Evolutionary conservation across 2,888 invertebrate genomes (phyloP).

Genomic region (Drosophila tripunctata): DNA sequence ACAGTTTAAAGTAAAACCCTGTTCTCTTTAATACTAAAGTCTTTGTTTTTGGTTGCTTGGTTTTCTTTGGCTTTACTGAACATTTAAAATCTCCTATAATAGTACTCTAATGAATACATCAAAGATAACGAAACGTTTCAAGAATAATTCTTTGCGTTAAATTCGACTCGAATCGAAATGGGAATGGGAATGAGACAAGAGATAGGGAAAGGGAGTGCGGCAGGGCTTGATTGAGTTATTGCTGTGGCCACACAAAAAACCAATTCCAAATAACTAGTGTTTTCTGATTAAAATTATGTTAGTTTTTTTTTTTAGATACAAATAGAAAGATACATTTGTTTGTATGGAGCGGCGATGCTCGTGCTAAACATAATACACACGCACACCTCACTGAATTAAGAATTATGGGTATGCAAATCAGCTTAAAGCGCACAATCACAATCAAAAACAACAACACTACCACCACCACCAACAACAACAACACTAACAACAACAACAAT

Average conservation of each 20-base stretch:
- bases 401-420: conserved; percentile 76
- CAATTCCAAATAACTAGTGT: conserved; percentile 52
- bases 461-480: conserved; percentile 52
- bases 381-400: conserved; percentile 63
- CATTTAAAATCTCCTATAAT: no score
- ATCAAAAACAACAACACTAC: conserved; percentile 65
- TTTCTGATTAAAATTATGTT: conserved; percentile 65
- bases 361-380: conserved; percentile 50
- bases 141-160: background rate
- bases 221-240: conserved; percentile 16
- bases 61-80: no score
- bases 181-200: background rate
- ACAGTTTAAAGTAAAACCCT: no score
- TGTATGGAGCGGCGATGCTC: conserved; percentile 48
- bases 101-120: background rate
- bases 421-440: conserved; percentile 80
- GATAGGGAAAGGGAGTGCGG: background rate
- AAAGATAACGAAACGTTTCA: background rate
- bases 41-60: no score
- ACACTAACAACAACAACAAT: conserved; percentile 38
- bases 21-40: no score
- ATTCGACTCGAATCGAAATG: background rate
- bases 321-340: conserved; percentile 30
- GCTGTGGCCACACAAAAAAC: background rate
- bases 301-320: conserved; percentile 21